Evolutionary conservation across 2,797 vertebrate genomes (phyloP), one percentile per base, ranked within the genome.

Genomic region (Poeciliopsis paucimaculata): DNA sequence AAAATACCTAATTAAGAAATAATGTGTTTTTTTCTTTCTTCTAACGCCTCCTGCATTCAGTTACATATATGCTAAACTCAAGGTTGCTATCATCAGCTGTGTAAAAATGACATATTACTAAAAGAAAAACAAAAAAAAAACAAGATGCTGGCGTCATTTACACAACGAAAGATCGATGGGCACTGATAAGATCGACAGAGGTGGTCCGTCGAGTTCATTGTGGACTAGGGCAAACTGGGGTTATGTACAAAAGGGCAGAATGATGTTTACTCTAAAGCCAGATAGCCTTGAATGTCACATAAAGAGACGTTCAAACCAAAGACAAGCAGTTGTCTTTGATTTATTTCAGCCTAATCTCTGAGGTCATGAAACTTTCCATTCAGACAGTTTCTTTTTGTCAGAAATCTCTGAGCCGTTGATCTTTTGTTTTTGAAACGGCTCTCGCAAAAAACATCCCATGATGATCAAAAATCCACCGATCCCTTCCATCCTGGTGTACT

Each of bases 141-240:
- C 53, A 68, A 28, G 47, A 79, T 23, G 78, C 66, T 34, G n/a
- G 3, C 62, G 75, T 87, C 84, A 77, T 79, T 64, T 39, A 75
- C 73, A 55, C 3, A 28, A 82, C 43, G 23, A 18, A 31, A 13
- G 82, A 91, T 94, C 92, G 28, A 93, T 92, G 74, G 12, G 0
- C 0, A 76, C 85, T 87, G 94, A 94, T 94, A 92, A 93, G 88
- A 84, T n/a, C 45, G 62, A 16, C 62, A 15, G n/a, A 64, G 66
- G 0, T 55, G 41, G 70, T 55, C 71, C 1, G 31, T 28, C n/a
- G 36, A 39, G 82, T 84, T 89, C 85, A 89, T 82, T 83, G 88
- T 88, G 86, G 72, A 79, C 90, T 76, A 74, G 73, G 62, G 85
- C 86, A 88, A 76, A 86, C 11, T 55, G 45, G 26, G 39, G 39